Conservation (phyloP, 2,113 vertebrate species). For the Myodes glareolus region DNA sequence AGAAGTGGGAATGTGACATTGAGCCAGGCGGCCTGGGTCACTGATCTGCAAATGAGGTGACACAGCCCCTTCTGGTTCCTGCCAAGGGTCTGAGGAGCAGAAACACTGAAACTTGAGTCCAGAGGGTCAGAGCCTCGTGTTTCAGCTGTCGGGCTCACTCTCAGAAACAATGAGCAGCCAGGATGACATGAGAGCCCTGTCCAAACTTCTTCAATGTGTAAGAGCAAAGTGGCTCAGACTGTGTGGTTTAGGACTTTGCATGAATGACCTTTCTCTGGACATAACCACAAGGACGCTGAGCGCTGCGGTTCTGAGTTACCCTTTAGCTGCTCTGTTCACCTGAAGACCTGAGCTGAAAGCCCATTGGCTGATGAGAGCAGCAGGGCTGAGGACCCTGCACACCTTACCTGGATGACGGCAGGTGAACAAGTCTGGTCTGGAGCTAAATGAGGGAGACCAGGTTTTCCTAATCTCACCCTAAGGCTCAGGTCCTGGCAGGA, state of each 20-base stretch:
- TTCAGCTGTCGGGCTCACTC: slow-evolving; percentile 58
- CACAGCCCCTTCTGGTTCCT: slow-evolving; percentile 47
- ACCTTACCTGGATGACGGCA: slow-evolving; percentile 75
- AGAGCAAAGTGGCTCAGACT: not conserved
- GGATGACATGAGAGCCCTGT: slow-evolving; percentile 56
- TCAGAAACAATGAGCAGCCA: slow-evolving; percentile 33
- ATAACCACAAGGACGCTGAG: slow-evolving; percentile 4
- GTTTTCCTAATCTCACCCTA: slow-evolving; percentile 74
- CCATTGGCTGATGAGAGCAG: slow-evolving; percentile 67
- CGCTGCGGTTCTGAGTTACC: slow-evolving; percentile 74
- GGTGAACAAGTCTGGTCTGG: slow-evolving; percentile 65
- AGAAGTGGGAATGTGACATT: slow-evolving; percentile 78
- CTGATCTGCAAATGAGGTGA: slow-evolving; percentile 34
- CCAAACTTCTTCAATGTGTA: not conserved
- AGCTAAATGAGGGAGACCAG: slow-evolving; percentile 74
- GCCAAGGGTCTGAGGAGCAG: slow-evolving; percentile 46
- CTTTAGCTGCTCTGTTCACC: slow-evolving; percentile 81
- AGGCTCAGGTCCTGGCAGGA: slow-evolving; percentile 57
- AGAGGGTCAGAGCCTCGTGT: slow-evolving; percentile 22
- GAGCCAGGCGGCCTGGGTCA: slow-evolving; percentile 82
- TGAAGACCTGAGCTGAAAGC: slow-evolving; percentile 80
- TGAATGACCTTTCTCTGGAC: fast-evolving
- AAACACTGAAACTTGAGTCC: slow-evolving; percentile 47
- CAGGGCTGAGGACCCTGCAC: slow-evolving; percentile 22
- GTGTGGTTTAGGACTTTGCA: slow-evolving; percentile 3